Base-by-base conservation (phyloP, 2,113 vertebrate species). In the Urocynchramus pylzowi region DNA sequence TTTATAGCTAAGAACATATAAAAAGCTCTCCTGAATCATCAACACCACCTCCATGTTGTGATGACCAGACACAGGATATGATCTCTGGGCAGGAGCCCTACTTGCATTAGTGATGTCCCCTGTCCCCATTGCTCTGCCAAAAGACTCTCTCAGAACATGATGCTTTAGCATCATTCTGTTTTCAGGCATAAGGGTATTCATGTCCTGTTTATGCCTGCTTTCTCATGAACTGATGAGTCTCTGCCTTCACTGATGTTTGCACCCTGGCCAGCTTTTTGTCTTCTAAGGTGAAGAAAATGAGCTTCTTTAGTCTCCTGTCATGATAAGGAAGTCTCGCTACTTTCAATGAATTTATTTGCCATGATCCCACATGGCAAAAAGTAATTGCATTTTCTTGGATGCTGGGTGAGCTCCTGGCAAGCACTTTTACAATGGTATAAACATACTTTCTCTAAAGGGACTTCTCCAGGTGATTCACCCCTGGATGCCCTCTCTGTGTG, bases 81-180 rank as follows among this genome's bases (percentile, higher is more conserved):
- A 28, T 39, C 15, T 44, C 24, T 56, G 45, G 41, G 22, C 13
- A 80, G 63, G 15, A 64, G 3, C 22, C 12, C 17, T 3, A 0
- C 49, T 77, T 80, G 7, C 5, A 3, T 80, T 26, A 30, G 9
- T 47, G 24, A 64, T 79, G 14, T 42, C 52, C 7, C 0, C 0
- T 64, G 44, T 49, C 8, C 11, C 16, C 15, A 7, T 14, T 41
- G 35, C 31, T 83, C 24, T 92, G 16, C 19, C 6, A 1, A 37
- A 92, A 56, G 22, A 19, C 19, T 50, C 2, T 76, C 11, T 30
- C 23, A 52, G 71, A 61, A 57, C 10, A 57, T 1, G 4, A 31
- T 28, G 7, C 5, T 63, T 71, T 68, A 39, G 5, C 31, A 71
- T n/a, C 14, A 49, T 76, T 85, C 64, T 49, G 3, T 67, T 92